Conservation (phyloP, 2,113 vertebrate genomes). For the Dipodomys ordii region DNA sequence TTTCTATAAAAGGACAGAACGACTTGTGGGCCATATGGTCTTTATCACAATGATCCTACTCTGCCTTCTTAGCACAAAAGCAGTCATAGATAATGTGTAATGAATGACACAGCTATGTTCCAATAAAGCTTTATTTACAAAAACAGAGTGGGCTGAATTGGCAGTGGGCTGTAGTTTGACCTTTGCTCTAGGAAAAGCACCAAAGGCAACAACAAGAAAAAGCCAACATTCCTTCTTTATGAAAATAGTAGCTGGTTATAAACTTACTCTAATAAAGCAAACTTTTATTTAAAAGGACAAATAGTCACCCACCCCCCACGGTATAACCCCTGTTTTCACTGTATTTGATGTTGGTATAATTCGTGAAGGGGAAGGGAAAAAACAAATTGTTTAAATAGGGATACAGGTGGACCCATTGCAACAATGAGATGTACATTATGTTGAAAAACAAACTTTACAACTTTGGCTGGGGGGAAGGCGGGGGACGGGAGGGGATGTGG, state of each 20-base stretch:
- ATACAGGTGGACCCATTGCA: no score
- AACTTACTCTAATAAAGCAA: neutral
- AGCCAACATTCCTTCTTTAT: neutral
- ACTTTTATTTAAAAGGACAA: slow-evolving; percentile 32
- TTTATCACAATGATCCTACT: neutral
- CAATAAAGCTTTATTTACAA: slow-evolving; percentile 67
- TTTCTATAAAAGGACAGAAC: neutral
- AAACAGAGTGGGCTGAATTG: neutral
- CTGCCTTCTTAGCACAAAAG: neutral
- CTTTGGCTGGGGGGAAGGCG: no score
- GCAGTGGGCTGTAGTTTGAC: neutral
- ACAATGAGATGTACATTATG: no score
- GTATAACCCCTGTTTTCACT: no score
- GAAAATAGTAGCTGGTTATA: slow-evolving; percentile 20
- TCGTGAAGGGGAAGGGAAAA: no score
- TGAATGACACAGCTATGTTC: neutral
- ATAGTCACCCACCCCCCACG: neutral
- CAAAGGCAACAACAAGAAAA: neutral
- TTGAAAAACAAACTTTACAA: no score
- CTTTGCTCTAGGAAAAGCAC: slow-evolving; percentile 8
- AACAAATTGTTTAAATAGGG: no score
- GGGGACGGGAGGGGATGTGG: no score
- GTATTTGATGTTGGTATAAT: no score
- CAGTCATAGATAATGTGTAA: neutral
- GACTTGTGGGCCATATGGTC: neutral